Conservation (phyloP, 2,797 vertebrate species). For the Semaprochilodus insignis region DNA sequence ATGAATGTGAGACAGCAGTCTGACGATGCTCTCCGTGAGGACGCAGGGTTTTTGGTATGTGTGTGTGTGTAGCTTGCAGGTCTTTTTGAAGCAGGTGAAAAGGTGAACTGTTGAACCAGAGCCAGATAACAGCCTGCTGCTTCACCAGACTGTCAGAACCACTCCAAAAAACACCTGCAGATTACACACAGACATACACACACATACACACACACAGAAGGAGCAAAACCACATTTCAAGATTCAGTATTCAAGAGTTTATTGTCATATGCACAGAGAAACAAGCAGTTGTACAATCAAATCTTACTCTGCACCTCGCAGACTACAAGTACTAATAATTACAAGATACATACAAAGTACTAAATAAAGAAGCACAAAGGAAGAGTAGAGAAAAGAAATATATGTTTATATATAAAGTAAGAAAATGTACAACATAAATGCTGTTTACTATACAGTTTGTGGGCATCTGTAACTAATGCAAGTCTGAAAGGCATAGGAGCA, state of each 20-base stretch:
- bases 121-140: constrained; percentile 82
- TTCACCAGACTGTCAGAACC: constrained; percentile 82
- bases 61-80: constrained; percentile 13
- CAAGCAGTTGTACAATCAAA: no score
- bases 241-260: no score
- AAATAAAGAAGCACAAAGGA: not conserved
- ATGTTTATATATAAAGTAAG: no score
- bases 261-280: no score
- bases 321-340: no score
- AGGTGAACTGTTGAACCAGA: constrained; percentile 62
- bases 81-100: constrained; percentile 47
- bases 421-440: no score
- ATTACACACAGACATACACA: constrained; percentile 21
- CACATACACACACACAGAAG: not conserved
- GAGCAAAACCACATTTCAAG: no score
- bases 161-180: constrained; percentile 76
- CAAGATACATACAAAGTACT: not conserved
- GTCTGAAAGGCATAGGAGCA: no score
- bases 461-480: no score
- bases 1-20: not conserved
- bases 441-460: no score
- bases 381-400: no score
- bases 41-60: not conserved
- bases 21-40: not conserved
- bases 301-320: no score